Conservation (phyloP, 2,797 vertebrate genomes). For the Perodicticus potto region DNA sequence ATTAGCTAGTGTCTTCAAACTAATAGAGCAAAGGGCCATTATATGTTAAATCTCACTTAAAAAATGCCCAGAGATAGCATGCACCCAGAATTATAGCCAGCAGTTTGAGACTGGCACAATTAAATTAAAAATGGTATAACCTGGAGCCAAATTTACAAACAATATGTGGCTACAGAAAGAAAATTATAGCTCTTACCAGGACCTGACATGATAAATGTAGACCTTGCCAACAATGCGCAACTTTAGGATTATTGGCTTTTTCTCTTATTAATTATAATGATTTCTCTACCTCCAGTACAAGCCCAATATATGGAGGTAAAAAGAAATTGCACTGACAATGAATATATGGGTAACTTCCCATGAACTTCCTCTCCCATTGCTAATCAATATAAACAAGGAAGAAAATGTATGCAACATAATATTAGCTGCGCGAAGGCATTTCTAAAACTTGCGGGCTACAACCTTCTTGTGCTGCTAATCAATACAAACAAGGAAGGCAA, state of each 20-base stretch:
- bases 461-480: too few relatives aligned
- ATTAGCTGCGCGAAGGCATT: neutral
- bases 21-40: neutral
- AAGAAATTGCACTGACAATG: neutral
- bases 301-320: neutral
- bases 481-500: neutral
- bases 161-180: neutral
- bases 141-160: neutral
- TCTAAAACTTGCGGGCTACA: neutral
- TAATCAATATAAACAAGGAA: neutral
- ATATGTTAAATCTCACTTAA: neutral
- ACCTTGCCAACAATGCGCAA: neutral
- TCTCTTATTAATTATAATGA: neutral
- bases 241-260: neutral
- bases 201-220: neutral
- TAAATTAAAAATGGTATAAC: neutral
- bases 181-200: neutral
- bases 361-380: neutral
- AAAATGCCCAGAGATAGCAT: neutral
- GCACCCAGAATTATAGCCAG: neutral
- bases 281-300: neutral
- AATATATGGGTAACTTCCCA: neutral
- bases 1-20: neutral
- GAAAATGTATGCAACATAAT: neutral
- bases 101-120: neutral